These are phyloP conservation scores for Xenopus borealis DNA, from an alignment of 2,113 vertebrate species.

Conservation along the genomic window DNA sequence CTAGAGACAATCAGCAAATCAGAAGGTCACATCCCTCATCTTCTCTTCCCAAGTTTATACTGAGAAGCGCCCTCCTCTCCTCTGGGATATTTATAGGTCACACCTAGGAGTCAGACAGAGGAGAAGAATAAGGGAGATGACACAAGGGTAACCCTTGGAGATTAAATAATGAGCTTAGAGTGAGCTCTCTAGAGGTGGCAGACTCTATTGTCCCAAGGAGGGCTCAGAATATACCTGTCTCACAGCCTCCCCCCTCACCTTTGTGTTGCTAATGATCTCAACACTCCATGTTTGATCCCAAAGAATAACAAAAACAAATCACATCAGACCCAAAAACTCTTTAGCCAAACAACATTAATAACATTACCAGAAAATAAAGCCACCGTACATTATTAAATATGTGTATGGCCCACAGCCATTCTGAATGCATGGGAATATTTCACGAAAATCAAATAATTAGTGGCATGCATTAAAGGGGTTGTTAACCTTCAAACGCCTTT, in stretches of 20 bases:
- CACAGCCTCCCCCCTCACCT: conserved; percentile 48
- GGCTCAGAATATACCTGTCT: neutral
- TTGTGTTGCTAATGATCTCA: conserved; percentile 51
- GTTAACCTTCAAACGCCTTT: too few species aligned
- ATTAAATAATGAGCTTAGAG: conserved; percentile 17
- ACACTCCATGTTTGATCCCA: conserved; percentile 47
- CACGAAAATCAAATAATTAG: too few species aligned
- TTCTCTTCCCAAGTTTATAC: conserved; percentile 14
- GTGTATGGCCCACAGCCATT: neutral
- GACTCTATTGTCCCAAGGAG: conserved; percentile 38
- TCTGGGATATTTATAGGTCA: conserved; percentile 6
- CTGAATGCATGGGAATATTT: too few species aligned
- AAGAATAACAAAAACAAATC: conserved; percentile 32
- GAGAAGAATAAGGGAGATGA: neutral
- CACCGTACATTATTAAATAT: too few species aligned
- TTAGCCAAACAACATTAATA: conserved; percentile 3
- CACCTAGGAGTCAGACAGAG: conserved; percentile 38
- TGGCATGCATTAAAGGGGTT: too few species aligned
- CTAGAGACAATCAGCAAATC: conserved; percentile 1
- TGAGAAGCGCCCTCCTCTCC: conserved; percentile 20
- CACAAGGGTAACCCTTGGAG: neutral
- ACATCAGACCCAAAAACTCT: conserved; percentile 18
- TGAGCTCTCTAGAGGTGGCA: conserved; percentile 50
- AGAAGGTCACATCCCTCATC: conserved; percentile 28
- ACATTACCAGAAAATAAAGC: neutral